A percentile compares a stretch with the other conserved stretches of the same genome.
These are phyloP conservation scores for Epizoanthus stellaris DNA, from an alignment of 92 coral and sea anemone species.

Conservation along the genomic window DNA sequence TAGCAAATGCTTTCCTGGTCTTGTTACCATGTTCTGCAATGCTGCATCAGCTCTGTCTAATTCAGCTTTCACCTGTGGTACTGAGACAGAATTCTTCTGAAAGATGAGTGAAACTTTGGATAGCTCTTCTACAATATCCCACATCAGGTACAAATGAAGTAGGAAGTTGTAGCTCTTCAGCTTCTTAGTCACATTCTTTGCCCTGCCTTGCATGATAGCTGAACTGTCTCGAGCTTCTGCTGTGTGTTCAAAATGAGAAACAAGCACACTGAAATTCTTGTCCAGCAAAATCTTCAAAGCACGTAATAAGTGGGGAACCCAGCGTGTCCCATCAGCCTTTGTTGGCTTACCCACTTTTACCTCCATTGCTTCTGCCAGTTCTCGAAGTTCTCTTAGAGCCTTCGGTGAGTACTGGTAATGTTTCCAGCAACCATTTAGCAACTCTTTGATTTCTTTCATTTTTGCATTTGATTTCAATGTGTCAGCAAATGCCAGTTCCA, in stretches of 20 bases:
- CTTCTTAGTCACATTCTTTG: slow-evolving; percentile 47
- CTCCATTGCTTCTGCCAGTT: slow-evolving; percentile 57
- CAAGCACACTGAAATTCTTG: slow-evolving; percentile 56
- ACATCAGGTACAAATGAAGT: slow-evolving; percentile 46
- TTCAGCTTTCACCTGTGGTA: slow-evolving; percentile 42
- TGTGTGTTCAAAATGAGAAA: slow-evolving; percentile 54
- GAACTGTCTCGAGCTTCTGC: slow-evolving; percentile 45
- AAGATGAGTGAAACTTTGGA: slow-evolving; percentile 49
- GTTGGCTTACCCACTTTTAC: slow-evolving; percentile 44
- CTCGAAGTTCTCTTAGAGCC: slow-evolving; percentile 54
- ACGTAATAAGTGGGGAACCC: slow-evolving; percentile 63
- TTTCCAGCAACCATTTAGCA: slow-evolving; percentile 55
- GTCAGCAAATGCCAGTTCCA: slow-evolving; percentile 58
- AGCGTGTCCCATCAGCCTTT: slow-evolving; percentile 61
- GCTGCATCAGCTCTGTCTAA: slow-evolving; percentile 44
- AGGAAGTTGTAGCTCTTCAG: slow-evolving; percentile 54
- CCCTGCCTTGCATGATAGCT: slow-evolving; percentile 50
- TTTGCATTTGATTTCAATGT: slow-evolving; percentile 44
- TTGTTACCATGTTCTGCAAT: slow-evolving; percentile 44
- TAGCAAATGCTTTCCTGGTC: slow-evolving; percentile 44
- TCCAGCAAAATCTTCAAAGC: slow-evolving; percentile 50
- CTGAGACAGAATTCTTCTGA: slow-evolving; percentile 43
- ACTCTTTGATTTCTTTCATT: slow-evolving; percentile 48
- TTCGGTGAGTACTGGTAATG: slow-evolving; percentile 52
- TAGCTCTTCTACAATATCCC: slow-evolving; percentile 47